phyloP scores from a whole-genome alignment of 2,113 vertebrate species.

The Menura novaehollandiae region DNA sequence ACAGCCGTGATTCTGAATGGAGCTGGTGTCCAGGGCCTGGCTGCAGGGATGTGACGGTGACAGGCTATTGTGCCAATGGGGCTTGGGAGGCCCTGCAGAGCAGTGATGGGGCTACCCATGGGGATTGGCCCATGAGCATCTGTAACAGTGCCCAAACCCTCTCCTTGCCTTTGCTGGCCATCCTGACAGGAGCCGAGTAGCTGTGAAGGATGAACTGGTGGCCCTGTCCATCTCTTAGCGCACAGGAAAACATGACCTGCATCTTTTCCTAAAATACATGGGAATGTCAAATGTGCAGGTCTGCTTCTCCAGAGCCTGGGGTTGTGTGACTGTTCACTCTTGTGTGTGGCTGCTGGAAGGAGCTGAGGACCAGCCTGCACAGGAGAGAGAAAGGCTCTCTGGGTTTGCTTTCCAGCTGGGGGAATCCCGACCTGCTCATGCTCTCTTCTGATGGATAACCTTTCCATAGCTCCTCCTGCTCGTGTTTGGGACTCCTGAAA shows the following conservation, averaged over 20 bases:
- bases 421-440: background rate
- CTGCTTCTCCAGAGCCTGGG: background rate
- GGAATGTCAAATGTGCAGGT: background rate
- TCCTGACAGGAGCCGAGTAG: background rate
- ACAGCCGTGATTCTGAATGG: background rate
- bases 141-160: background rate
- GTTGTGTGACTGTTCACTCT: background rate
- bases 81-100: background rate
- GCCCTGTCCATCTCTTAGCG: background rate
- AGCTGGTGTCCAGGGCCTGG: background rate
- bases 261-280: background rate
- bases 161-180: background rate
- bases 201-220: background rate
- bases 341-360: background rate
- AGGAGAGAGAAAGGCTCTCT: background rate
- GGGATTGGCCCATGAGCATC: background rate
- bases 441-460: background rate
- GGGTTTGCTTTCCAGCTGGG: background rate
- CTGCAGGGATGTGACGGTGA: background rate
- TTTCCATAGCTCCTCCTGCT: background rate
- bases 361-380: background rate
- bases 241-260: background rate
- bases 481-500: background rate
- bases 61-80: background rate
- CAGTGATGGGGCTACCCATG: background rate